A percentile compares a stretch with the other conserved stretches of the same genome.
Evolutionary conservation across 2,797 vertebrate species (phyloP).

Genomic region (Cossypha dichroa): DNA sequence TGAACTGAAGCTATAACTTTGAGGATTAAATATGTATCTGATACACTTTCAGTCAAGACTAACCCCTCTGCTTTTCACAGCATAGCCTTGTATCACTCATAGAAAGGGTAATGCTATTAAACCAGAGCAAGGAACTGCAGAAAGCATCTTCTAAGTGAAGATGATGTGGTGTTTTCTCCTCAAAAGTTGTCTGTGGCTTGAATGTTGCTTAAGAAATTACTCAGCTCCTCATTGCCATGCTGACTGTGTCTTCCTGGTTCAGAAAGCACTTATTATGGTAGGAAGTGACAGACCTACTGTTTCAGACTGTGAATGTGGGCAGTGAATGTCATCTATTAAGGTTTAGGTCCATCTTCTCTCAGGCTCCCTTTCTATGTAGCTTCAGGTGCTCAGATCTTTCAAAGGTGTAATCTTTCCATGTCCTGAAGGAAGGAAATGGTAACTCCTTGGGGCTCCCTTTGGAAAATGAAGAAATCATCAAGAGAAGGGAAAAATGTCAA

Average conservation of each 20-base stretch:
- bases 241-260: neutral
- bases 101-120: neutral
- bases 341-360: neutral
- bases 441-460: neutral
- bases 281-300: neutral
- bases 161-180: neutral
- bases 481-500: slow-evolving; percentile 36
- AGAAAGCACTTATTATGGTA: neutral
- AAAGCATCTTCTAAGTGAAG: slow-evolving; percentile 3
- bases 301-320: neutral
- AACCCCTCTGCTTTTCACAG: neutral
- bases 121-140: neutral
- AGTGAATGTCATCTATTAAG: neutral
- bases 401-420: neutral
- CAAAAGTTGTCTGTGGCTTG: neutral
- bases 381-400: neutral
- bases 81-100: neutral
- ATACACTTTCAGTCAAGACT: neutral
- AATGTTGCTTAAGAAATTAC: slow-evolving; percentile 1
- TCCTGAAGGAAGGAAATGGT: neutral
- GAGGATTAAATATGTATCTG: neutral
- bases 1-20: neutral
- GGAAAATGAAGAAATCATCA: slow-evolving; percentile 29
- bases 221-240: neutral
- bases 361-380: neutral